Conservation (phyloP, 2,888 invertebrate genomes). For the Onchidella celtica region DNA sequence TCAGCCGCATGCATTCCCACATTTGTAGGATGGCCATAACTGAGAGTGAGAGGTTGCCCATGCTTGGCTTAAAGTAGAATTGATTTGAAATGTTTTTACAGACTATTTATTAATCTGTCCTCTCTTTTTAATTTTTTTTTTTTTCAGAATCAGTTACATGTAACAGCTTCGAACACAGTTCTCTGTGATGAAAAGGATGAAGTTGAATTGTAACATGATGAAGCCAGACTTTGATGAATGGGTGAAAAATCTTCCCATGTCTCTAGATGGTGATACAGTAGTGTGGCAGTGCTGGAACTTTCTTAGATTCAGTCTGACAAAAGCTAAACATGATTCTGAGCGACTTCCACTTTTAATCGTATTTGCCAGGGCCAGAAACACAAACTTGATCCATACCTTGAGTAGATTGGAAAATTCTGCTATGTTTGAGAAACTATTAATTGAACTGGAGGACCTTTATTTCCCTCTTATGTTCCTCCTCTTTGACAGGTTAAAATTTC, state of each 20-base stretch:
- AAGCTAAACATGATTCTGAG: background rate
- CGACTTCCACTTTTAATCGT: background rate
- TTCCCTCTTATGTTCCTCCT: background rate
- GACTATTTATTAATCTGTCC: no score
- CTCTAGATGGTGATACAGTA: background rate
- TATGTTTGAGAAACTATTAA: background rate
- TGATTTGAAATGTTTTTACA: no score
- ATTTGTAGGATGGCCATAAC: no score
- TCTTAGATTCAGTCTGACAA: background rate
- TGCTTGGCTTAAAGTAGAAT: no score
- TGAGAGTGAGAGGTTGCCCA: no score
- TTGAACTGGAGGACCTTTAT: background rate
- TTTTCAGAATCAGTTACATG: no score
- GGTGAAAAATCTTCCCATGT: background rate
- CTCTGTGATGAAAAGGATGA: no score
- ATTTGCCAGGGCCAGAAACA: background rate
- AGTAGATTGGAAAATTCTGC: constrained; percentile 75
- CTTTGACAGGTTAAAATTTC: background rate
- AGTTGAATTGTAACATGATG: no score
- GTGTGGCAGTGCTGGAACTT: background rate
- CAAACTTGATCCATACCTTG: background rate
- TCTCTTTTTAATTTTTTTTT: no score
- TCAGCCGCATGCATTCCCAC: no score
- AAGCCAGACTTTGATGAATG: background rate
- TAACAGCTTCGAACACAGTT: no score